Evolutionary conservation across 2,888 invertebrate species (phyloP).

Genomic region (Folsomia manolachei): DNA sequence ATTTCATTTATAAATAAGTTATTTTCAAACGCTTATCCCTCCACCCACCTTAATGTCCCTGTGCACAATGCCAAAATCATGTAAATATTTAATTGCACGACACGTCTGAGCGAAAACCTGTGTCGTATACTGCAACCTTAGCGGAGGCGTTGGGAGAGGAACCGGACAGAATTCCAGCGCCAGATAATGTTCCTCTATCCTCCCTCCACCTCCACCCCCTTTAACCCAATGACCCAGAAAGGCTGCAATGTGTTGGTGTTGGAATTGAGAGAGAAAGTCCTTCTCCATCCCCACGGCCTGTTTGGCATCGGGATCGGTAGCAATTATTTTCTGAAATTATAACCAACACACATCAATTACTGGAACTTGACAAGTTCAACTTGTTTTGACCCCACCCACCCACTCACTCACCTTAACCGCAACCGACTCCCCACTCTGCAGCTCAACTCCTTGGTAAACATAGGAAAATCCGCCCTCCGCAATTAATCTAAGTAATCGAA

Average conservation of each 20-base stretch:
- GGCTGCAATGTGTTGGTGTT: constrained; percentile 44
- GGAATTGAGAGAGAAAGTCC: constrained; percentile 44
- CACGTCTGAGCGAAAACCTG: constrained; percentile 47
- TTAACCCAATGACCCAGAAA: constrained; percentile 39
- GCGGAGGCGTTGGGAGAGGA: constrained; percentile 35
- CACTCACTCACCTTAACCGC: constrained; percentile 48
- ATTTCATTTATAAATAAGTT: neutral
- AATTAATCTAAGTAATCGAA: constrained; percentile 37
- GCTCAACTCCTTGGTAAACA: constrained; percentile 44
- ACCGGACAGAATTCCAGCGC: constrained; percentile 39
- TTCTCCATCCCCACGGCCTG: constrained; percentile 43
- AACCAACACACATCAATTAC: too few species aligned
- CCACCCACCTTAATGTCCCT: constrained; percentile 47
- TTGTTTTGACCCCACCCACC: too few species aligned
- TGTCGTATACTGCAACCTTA: constrained; percentile 35
- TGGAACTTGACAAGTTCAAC: too few species aligned
- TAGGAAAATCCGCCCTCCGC: constrained; percentile 49
- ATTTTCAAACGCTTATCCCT: neutral
- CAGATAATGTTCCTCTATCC: constrained; percentile 39
- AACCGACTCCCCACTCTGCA: constrained; percentile 32
- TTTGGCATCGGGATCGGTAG: constrained; percentile 39
- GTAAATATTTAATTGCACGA: constrained; percentile 47
- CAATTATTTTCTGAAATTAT: constrained; percentile 45
- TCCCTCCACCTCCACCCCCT: constrained; percentile 31
- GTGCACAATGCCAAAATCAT: constrained; percentile 46